phyloP scores from a whole-genome alignment of 2,888 invertebrate species.

The Ormia ochracea region DNA sequence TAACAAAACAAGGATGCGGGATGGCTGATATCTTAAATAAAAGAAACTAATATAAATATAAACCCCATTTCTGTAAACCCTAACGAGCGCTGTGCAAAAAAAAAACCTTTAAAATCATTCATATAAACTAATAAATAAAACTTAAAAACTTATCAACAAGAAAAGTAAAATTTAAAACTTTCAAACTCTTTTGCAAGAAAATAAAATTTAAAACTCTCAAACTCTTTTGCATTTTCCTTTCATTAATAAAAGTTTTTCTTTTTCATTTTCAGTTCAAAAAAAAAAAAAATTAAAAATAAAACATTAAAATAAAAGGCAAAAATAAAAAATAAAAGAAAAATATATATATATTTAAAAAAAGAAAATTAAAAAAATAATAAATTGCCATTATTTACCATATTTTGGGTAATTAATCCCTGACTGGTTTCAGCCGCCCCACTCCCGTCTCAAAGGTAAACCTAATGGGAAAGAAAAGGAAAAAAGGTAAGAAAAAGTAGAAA shows the following conservation, averaged over 20 bases:
- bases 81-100: conserved; percentile 10
- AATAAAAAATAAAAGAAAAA: too few relatives aligned
- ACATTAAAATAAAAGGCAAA: too few relatives aligned
- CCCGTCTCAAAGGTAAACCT: conserved; percentile 79
- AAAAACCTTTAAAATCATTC: background rate
- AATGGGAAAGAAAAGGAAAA: conserved; percentile 74
- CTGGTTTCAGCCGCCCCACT: conserved; percentile 79
- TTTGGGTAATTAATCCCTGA: conserved; percentile 78
- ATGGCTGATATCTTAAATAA: conserved; percentile 69
- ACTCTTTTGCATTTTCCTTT: conserved; percentile 60
- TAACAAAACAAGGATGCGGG: conserved; percentile 72
- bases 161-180: background rate
- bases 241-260: background rate
- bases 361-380: conserved; percentile 62
- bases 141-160: background rate
- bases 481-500: conserved; percentile 66
- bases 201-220: conserved; percentile 26
- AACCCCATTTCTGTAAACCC: conserved; percentile 1
- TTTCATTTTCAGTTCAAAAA: conserved; percentile 55
- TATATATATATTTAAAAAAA: too few relatives aligned
- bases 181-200: too few relatives aligned
- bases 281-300: conserved; percentile 7
- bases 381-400: conserved; percentile 77
- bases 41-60: background rate
- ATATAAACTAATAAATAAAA: background rate